These are phyloP conservation scores for Enteromius radiatus DNA, from an alignment of 2,797 vertebrate species.

Conservation along the genomic window DNA sequence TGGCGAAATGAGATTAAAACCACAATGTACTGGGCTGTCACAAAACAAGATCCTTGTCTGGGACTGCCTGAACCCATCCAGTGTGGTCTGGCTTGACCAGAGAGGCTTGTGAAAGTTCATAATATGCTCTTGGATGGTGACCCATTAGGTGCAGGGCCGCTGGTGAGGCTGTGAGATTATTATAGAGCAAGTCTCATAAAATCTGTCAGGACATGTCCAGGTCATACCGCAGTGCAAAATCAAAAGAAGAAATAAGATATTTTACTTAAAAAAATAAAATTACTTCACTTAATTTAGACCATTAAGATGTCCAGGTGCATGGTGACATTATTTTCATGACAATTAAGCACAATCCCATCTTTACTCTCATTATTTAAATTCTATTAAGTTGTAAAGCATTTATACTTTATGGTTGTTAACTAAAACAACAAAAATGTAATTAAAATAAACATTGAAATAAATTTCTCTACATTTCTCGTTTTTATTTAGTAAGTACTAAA, in stretches of 20 bases:
- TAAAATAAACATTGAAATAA: not conserved
- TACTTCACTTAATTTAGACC: not conserved
- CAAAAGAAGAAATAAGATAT: not conserved
- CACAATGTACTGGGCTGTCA: conserved; percentile 30
- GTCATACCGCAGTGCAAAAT: not conserved
- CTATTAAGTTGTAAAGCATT: not conserved
- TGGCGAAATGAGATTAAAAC: conserved; percentile 49
- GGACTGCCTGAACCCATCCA: conserved; percentile 19
- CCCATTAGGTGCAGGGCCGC: conserved; percentile 6
- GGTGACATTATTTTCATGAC: not conserved
- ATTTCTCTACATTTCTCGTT: not conserved
- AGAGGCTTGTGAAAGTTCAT: conserved; percentile 17
- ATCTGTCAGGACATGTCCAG: not conserved
- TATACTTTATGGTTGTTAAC: not conserved
- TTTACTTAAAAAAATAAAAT: not conserved
- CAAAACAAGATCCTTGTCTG: conserved; percentile 44
- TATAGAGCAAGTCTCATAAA: not conserved
- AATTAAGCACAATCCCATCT: not conserved
- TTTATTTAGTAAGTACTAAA: not conserved
- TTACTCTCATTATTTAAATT: not conserved
- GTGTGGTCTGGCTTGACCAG: conserved; percentile 18
- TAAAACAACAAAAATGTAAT: not conserved
- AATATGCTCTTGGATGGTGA: conserved; percentile 12
- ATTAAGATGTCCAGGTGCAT: not conserved
- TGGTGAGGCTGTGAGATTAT: not conserved